A percentile compares a stretch with the other conserved stretches of the same genome.
Evolutionary conservation across 2,113 vertebrate species (phyloP).

Genomic region (Equus przewalskii): DNA sequence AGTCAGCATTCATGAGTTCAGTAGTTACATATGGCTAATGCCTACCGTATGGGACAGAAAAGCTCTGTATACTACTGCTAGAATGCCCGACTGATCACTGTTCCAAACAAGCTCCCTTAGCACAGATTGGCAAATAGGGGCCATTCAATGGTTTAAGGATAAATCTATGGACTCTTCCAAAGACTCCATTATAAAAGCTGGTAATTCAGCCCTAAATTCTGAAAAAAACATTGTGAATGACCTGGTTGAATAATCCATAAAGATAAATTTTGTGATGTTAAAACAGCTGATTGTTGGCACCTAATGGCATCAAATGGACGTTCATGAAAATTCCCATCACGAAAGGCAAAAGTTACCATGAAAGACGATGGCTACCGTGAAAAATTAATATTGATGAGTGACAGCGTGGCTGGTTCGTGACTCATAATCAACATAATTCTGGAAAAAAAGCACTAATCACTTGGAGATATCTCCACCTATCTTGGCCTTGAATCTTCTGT

Average conservation of each 20-base stretch:
- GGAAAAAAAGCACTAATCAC: background rate
- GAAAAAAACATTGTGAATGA: background rate
- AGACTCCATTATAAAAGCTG: background rate
- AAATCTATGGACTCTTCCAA: background rate
- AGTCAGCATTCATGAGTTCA: background rate
- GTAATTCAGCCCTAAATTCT: background rate
- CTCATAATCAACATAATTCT: background rate
- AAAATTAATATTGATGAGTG: background rate
- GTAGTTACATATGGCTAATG: background rate
- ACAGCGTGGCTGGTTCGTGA: background rate
- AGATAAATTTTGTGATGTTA: background rate
- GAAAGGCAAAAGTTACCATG: background rate
- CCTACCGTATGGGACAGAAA: background rate
- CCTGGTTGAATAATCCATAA: background rate
- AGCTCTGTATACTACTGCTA: background rate
- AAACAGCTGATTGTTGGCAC: background rate
- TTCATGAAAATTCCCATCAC: background rate
- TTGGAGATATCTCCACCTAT: background rate
- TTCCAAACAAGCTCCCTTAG: background rate
- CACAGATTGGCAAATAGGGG: background rate
- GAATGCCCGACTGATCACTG: background rate
- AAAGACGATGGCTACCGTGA: background rate
- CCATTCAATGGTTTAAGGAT: background rate
- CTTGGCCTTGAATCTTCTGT: background rate
- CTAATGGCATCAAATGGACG: background rate